A percentile compares a stretch with the other conserved stretches of the same genome.
These are phyloP conservation scores for Lineus longissimus DNA, from an alignment of 1,140 invertebrate genomes.

Conservation along the genomic window DNA sequence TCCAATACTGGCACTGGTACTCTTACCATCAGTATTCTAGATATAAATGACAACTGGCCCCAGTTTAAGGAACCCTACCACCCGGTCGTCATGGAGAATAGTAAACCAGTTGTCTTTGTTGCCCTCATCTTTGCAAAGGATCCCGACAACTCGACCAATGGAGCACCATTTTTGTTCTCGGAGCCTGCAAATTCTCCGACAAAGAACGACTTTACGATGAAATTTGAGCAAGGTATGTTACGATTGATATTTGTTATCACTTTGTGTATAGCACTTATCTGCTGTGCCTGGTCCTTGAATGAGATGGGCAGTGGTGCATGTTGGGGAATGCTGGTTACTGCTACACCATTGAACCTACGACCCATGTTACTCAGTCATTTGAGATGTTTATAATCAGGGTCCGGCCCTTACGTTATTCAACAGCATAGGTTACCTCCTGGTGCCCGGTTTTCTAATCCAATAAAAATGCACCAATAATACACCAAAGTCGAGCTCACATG, in stretches of 20 bases:
- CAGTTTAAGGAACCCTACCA: constrained; percentile 87
- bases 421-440: no score
- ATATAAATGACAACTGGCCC: constrained; percentile 89
- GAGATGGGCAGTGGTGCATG: neutral
- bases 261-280: neutral
- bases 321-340: neutral
- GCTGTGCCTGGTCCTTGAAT: neutral
- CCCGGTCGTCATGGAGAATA: constrained; percentile 86
- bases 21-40: constrained; percentile 89
- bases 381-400: no score
- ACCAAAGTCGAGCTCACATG: no score
- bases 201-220: neutral
- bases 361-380: no score
- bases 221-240: neutral
- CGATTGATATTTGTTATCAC: neutral
- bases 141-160: constrained; percentile 61
- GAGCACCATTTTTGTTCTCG: constrained; percentile 75
- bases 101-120: constrained; percentile 70
- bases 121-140: constrained; percentile 92
- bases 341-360: neutral
- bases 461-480: no score
- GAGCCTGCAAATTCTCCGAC: neutral
- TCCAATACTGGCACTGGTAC: constrained; percentile 93
- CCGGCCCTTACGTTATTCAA: no score
- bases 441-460: no score